Evolutionary conservation across 1,140 invertebrate species (phyloP).

Genomic region (Zaprionus gabonicus): DNA sequence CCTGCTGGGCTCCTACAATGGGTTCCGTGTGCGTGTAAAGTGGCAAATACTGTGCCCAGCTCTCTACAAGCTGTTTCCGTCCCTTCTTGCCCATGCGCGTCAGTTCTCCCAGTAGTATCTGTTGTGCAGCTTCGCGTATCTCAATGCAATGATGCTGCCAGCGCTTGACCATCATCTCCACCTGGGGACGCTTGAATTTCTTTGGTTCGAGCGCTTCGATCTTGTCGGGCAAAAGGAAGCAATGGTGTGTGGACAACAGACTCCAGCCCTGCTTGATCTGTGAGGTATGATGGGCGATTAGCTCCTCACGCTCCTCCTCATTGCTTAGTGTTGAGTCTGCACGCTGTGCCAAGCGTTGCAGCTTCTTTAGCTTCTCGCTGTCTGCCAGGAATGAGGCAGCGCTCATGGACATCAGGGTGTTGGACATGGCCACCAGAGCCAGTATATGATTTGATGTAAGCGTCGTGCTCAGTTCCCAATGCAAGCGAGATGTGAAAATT

Average conservation of each 20-base stretch:
- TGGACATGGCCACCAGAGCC: slow-evolving; percentile 96
- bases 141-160: slow-evolving; percentile 99
- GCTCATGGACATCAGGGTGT: slow-evolving; percentile 99
- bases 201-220: slow-evolving; percentile 89
- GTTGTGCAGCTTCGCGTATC: slow-evolving; percentile 98
- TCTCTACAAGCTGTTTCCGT: slow-evolving; percentile 95
- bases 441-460: slow-evolving; percentile 98
- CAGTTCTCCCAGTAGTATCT: slow-evolving; percentile 96
- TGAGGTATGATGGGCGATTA: slow-evolving; percentile 93
- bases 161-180: slow-evolving; percentile 97
- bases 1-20: slow-evolving; percentile 86
- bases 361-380: slow-evolving; percentile 91
- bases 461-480: slow-evolving; percentile 98
- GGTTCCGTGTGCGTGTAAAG: slow-evolving; percentile 91
- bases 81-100: slow-evolving; percentile 95
- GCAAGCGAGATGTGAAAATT: slow-evolving; percentile 93
- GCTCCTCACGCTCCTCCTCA: slow-evolving; percentile 92
- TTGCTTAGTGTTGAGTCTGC: slow-evolving; percentile 83
- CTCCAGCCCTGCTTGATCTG: slow-evolving; percentile 99
- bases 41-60: slow-evolving; percentile 97
- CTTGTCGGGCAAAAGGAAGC: slow-evolving; percentile 97
- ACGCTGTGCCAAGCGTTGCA: slow-evolving; percentile 87
- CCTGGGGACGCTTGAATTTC: slow-evolving; percentile 95
- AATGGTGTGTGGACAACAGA: slow-evolving; percentile 96
- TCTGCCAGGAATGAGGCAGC: slow-evolving; percentile 96